Percentiles rank a stretch among this genome's conserved stretches.
Evolutionary conservation across 2,113 vertebrate species (phyloP).

Genomic region (Chascanopsetta lugubris): DNA sequence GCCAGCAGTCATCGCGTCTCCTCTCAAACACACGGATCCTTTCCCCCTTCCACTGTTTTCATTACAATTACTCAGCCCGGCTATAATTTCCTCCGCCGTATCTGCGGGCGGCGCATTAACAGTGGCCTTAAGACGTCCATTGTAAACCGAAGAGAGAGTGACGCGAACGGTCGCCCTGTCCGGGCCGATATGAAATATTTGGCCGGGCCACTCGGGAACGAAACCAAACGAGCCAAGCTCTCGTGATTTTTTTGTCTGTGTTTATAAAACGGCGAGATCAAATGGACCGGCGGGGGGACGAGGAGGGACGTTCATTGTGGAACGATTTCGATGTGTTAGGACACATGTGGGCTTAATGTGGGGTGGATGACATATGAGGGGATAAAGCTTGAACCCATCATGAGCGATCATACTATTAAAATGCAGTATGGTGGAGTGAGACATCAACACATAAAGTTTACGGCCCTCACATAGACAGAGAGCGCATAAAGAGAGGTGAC

Average conservation of each 20-base stretch:
- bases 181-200: conserved; percentile 46
- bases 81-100: conserved; percentile 67
- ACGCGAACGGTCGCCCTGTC: conserved; percentile 32
- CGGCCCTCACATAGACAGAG: not conserved
- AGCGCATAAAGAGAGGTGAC: too few relatives aligned
- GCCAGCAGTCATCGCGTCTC: conserved; percentile 47
- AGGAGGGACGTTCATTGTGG: conserved; percentile 11
- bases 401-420: not conserved
- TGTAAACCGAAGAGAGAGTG: conserved; percentile 42
- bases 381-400: not conserved
- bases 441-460: not conserved
- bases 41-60: conserved; percentile 68
- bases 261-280: conserved; percentile 22
- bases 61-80: conserved; percentile 57
- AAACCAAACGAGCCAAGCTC: conserved; percentile 18
- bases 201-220: conserved; percentile 15
- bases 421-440: not conserved
- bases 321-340: conserved; percentile 1
- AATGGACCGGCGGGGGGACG: conserved; percentile 7
- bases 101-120: conserved; percentile 32
- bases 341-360: not conserved
- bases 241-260: conserved; percentile 46
- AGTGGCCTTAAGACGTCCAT: conserved; percentile 35
- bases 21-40: conserved; percentile 44
- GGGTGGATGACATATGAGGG: not conserved